Conservation (phyloP, 2,113 vertebrate genomes). For the Piprites chloris region DNA sequence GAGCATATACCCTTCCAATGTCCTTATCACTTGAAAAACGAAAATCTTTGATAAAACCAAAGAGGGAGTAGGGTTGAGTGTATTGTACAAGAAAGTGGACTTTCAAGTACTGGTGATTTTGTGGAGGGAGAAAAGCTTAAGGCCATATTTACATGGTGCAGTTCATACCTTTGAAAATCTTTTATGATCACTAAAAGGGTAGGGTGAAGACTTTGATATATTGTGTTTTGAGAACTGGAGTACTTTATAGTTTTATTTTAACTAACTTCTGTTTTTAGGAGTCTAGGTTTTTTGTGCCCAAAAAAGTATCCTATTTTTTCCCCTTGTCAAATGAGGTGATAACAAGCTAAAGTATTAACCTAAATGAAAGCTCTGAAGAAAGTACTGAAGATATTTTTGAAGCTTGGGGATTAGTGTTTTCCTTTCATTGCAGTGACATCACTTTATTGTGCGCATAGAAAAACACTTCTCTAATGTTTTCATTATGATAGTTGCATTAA, state of each 20-base stretch:
- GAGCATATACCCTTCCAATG: not conserved
- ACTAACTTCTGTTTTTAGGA: not conserved
- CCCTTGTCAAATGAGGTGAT: not conserved
- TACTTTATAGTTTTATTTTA: not conserved
- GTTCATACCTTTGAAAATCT: slow-evolving; percentile 20
- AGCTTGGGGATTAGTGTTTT: not conserved
- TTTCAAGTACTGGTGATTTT: not conserved
- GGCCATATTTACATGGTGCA: not conserved
- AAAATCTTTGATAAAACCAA: not conserved
- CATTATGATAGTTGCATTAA: not conserved
- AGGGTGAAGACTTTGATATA: not conserved
- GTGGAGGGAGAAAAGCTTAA: not conserved
- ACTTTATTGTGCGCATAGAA: not conserved
- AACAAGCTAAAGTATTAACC: not conserved
- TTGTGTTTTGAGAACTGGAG: not conserved
- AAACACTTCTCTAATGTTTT: not conserved
- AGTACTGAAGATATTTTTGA: not conserved
- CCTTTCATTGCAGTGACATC: not conserved
- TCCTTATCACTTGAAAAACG: not conserved
- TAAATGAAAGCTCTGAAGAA: not conserved
- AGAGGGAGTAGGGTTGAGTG: accelerated
- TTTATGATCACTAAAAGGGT: not conserved
- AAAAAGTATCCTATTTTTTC: not conserved
- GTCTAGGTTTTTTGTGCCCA: not conserved
- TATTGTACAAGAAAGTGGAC: not conserved